Conservation (phyloP, 1,140 invertebrate species). For the Penaeus chinensis region DNA sequence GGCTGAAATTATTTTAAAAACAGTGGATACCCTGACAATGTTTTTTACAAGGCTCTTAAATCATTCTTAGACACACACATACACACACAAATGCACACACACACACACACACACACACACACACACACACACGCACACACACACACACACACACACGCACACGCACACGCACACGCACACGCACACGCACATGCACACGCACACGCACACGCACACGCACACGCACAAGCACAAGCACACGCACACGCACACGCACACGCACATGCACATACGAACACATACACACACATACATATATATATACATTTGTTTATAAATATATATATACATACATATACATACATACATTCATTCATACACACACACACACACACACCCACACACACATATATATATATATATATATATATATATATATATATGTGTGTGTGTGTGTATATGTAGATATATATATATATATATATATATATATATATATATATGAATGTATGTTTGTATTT, state of each 20-base stretch:
- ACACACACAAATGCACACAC: conserved; percentile 32
- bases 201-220: conserved; percentile 15
- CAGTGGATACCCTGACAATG: too few relatives aligned
- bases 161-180: conserved; percentile 21
- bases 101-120: conserved; percentile 38
- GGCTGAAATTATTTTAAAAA: too few relatives aligned
- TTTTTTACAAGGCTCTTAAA: too few relatives aligned
- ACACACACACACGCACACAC: conserved; percentile 10
- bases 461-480: not conserved
- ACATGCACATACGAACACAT: conserved; percentile 25
- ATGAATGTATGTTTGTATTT: not conserved
- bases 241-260: conserved; percentile 13
- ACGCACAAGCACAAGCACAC: conserved; percentile 29
- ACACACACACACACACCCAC: not conserved
- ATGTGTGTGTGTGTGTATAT: too few relatives aligned
- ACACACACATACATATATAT: conserved; percentile 28
- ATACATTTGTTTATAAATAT: conserved; percentile 20
- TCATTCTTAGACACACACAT: conserved; percentile 3
- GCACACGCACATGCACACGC: conserved; percentile 10
- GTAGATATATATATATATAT: not conserved
- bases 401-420: not conserved
- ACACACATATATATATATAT: not conserved
- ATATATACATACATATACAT: not conserved
- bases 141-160: conserved; percentile 35
- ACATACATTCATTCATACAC: not conserved